Conservation (phyloP, 2,888 invertebrate species). For the Drosophila koepferae region DNA sequence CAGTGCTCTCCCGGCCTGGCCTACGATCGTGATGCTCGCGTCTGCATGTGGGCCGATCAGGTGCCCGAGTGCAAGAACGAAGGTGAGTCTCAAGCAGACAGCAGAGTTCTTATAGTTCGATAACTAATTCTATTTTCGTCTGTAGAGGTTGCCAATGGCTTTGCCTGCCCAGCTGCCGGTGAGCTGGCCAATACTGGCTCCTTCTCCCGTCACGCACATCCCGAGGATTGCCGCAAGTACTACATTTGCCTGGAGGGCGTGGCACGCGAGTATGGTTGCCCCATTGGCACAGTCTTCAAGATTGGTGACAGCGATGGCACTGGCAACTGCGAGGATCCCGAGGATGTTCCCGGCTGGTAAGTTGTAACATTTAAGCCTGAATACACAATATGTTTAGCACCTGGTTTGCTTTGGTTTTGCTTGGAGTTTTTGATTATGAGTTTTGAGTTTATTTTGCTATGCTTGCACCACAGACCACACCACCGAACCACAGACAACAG, state of each 20-base stretch:
- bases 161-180: conserved; percentile 92
- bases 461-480: conserved; percentile 50
- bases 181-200: conserved; percentile 93
- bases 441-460: conserved; percentile 40
- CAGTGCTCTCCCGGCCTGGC: conserved; percentile 97
- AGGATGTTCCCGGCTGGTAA: conserved; percentile 98
- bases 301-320: conserved; percentile 95
- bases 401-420: conserved; percentile 58
- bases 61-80: conserved; percentile 96
- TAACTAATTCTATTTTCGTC: conserved; percentile 3
- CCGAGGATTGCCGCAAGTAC: conserved; percentile 97
- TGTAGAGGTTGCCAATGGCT: conserved; percentile 96
- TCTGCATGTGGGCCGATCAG: conserved; percentile 98
- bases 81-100: conserved; percentile 86
- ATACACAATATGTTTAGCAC: conserved; percentile 45
- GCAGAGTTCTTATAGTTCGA: background rate
- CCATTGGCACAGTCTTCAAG: conserved; percentile 97
- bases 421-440: conserved; percentile 44
- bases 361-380: conserved; percentile 81
- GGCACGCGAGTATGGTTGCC: conserved; percentile 97
- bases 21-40: conserved; percentile 96
- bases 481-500: conserved; percentile 4
- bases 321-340: conserved; percentile 97
- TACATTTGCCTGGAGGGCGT: conserved; percentile 96
- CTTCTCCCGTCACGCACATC: conserved; percentile 97